Evolutionary conservation across 2,797 vertebrate species (phyloP).

Genomic region (Gila robusta): DNA sequence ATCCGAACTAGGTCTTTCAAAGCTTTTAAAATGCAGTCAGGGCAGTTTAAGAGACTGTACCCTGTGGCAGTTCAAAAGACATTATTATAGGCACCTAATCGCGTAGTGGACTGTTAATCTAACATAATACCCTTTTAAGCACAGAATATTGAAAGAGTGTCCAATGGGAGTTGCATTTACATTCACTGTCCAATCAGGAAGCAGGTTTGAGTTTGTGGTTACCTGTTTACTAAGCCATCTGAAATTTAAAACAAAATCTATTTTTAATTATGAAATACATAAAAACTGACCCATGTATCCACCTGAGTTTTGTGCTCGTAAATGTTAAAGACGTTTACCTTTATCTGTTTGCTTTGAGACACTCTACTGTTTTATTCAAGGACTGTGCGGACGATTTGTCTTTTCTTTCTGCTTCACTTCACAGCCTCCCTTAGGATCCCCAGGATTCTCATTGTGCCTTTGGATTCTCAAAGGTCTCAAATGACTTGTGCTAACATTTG

Average conservation of each 20-base stretch:
- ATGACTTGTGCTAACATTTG: slow-evolving; percentile 27
- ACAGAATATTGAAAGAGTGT: not conserved
- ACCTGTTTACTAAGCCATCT: not conserved
- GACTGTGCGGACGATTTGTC: not conserved
- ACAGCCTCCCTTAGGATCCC: slow-evolving; percentile 18
- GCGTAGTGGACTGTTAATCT: not conserved
- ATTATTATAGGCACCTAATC: not conserved
- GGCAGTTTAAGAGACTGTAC: not conserved
- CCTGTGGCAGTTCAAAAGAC: not conserved
- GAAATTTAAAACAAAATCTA: not conserved
- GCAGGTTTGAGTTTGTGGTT: not conserved
- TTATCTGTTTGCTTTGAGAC: not conserved
- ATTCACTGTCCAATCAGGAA: not conserved
- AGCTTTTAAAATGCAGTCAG: not conserved
- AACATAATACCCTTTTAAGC: slow-evolving; percentile 4
- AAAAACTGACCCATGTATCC: not conserved
- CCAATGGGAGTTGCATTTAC: not conserved
- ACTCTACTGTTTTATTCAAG: slow-evolving; percentile 5
- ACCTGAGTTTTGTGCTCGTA: not conserved
- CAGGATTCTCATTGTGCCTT: slow-evolving; percentile 18
- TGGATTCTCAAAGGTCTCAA: slow-evolving; percentile 20
- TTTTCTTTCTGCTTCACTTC: slow-evolving; percentile 26
- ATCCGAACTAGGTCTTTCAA: slow-evolving; percentile 3
- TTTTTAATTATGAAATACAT: not conserved
- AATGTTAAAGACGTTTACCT: not conserved